Percentiles rank a stretch among this genome's conserved stretches.
Evolutionary conservation across 2,797 vertebrate genomes (phyloP).

Genomic region (Spatula clypeata): DNA sequence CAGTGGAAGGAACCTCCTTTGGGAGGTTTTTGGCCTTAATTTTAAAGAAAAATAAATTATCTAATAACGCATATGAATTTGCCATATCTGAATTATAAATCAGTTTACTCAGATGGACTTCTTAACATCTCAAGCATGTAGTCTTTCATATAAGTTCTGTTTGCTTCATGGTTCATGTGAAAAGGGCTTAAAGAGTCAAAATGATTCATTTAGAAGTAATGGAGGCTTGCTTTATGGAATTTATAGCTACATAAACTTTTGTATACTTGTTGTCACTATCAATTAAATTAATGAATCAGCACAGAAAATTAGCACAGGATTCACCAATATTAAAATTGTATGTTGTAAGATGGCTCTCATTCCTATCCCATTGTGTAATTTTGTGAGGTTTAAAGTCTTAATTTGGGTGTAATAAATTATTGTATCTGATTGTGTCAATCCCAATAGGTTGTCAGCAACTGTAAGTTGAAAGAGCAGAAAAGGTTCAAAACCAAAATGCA

Average conservation of each 20-base stretch:
- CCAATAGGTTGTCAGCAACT: not conserved
- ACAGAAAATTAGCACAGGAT: not conserved
- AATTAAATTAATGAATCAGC: not conserved
- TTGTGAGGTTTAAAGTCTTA: not conserved
- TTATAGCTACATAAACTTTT: not conserved
- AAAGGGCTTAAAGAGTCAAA: not conserved
- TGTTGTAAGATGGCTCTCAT: not conserved
- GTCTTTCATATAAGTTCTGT: not conserved
- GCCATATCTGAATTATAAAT: conserved; percentile 1
- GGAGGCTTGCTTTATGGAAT: not conserved
- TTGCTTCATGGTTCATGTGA: not conserved
- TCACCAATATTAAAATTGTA: not conserved
- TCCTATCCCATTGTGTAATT: not conserved
- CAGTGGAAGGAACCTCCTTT: not conserved
- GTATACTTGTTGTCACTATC: not conserved
- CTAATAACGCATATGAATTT: not conserved
- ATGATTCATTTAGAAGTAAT: not conserved
- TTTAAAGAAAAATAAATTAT: conserved; percentile 52
- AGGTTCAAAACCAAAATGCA: not conserved
- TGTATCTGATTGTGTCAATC: not conserved
- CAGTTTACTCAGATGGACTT: not conserved
- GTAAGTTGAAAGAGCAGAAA: not conserved
- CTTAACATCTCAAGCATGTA: not conserved
- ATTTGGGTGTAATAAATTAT: not conserved
- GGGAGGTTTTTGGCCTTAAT: not conserved